Conservation (phyloP, 2,888 invertebrate species). For the Metallyticus violacea region DNA sequence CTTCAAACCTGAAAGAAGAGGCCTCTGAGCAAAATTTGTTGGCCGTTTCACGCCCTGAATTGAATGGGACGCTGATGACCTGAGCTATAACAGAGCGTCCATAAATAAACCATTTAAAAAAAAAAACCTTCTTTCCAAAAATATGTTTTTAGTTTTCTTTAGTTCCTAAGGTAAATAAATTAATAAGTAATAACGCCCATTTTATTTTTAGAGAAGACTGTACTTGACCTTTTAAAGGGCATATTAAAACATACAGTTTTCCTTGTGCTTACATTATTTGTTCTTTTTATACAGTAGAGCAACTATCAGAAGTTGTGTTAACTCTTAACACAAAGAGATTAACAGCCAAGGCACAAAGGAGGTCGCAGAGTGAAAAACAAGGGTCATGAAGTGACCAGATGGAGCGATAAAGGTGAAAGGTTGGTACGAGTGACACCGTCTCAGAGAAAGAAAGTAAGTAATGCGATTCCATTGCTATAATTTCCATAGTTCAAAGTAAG, state of each 20-base stretch:
- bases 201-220: background rate
- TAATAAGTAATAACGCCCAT: too few relatives aligned
- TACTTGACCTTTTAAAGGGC: background rate
- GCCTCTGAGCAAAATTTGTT: too few relatives aligned
- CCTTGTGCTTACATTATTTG: background rate
- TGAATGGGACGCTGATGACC: too few relatives aligned
- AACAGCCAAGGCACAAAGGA: background rate
- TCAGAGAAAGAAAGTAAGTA: too few relatives aligned
- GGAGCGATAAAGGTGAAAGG: background rate
- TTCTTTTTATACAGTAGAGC: background rate
- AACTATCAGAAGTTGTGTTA: background rate
- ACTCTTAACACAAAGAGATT: background rate
- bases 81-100: too few relatives aligned
- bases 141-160: too few relatives aligned
- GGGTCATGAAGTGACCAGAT: background rate
- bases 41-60: too few relatives aligned
- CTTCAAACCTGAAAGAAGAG: too few relatives aligned
- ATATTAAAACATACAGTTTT: too few relatives aligned
- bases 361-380: background rate
- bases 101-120: too few relatives aligned
- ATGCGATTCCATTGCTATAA: background rate
- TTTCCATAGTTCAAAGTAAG: background rate
- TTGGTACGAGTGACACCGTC: background rate
- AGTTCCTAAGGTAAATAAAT: too few relatives aligned
- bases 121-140: too few relatives aligned